Evolutionary conservation across 2,113 vertebrate genomes (phyloP), one percentile per base, ranked within the genome.

Genomic region (Dermatemys mawii): DNA sequence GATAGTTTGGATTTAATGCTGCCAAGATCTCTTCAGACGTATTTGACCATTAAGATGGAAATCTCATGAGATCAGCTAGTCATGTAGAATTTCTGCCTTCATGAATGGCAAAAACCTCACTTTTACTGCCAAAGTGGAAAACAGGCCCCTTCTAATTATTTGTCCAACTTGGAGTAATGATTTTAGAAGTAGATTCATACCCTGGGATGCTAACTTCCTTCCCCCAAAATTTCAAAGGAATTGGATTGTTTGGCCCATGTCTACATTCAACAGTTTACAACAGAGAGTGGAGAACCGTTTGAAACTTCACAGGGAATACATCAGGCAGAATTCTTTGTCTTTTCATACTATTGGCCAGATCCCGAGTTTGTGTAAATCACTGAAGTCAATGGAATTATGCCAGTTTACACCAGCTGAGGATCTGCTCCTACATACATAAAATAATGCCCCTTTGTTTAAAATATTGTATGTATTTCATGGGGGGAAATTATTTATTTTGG

Each of bases 381-480:
- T 85, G 82, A 48, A 70, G 57, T 60, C 29, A 60, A 41, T 73
- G 21, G 67, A 26, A 35, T 27, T 93, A 50, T 57, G 38, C n/a
- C 2, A 2, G 63, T n/a, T 70, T 73, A 2, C n/a, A 63, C n/a
- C 49, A 86, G 35, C 3, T 86, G 76, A 38, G 3, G 78, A 17
- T 35, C 19, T 41, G 81, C 22, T 27, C 5, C 41, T 85, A 2
- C 38, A 60, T 35, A 9, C 67, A 50, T 79, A 78, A 81, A 4
- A 38, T 5, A 29, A 32, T 49, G 60, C 76, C 38, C 87, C 50
- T 17, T 14, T 24, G 3, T 78, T 2, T 76, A 41, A 87, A 89
- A 89, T 54, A 54, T 1, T 38, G 44, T 87, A 41, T 27, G 0
- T 1, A 0, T 53, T 73, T 2, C 12, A 5, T 78, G 2, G 0